Evolutionary conservation across 1,140 invertebrate genomes (phyloP).

Genomic region (Bombus confusus): DNA sequence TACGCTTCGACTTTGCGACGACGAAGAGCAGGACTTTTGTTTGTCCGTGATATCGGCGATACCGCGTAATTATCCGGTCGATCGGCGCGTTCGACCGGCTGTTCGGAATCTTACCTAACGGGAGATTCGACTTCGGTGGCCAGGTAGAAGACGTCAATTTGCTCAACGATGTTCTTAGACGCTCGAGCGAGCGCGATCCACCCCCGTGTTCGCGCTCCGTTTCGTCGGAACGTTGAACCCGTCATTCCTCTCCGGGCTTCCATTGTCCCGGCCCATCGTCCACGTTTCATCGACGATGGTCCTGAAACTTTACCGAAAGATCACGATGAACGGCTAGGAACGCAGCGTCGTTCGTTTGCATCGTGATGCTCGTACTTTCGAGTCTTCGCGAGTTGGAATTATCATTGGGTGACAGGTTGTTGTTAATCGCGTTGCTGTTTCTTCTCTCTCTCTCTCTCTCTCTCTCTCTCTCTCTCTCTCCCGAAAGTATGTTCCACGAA

Average conservation of each 20-base stretch:
- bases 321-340: not conserved
- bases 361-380: not conserved
- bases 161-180: conserved; percentile 45
- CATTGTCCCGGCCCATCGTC: conserved; percentile 50
- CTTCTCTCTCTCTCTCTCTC: too few species aligned
- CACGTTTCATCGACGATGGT: not conserved
- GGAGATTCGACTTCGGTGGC: conserved; percentile 51
- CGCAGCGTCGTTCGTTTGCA: not conserved
- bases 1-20: not conserved
- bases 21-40: not conserved
- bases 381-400: not conserved
- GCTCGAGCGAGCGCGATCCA: not conserved
- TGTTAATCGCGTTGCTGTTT: not conserved
- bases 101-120: not conserved
- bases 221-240: conserved; percentile 31
- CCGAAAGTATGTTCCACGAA: too few species aligned
- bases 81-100: not conserved
- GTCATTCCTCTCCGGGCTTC: conserved; percentile 30
- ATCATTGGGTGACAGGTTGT: too few species aligned
- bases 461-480: too few species aligned
- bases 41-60: conserved; percentile 17
- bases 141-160: conserved; percentile 62
- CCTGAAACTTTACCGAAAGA: conserved; percentile 7
- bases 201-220: conserved; percentile 44
- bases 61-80: conserved; percentile 15